phyloP scores from a whole-genome alignment of 1,140 invertebrate species.

The Drosophila neocordata region DNA sequence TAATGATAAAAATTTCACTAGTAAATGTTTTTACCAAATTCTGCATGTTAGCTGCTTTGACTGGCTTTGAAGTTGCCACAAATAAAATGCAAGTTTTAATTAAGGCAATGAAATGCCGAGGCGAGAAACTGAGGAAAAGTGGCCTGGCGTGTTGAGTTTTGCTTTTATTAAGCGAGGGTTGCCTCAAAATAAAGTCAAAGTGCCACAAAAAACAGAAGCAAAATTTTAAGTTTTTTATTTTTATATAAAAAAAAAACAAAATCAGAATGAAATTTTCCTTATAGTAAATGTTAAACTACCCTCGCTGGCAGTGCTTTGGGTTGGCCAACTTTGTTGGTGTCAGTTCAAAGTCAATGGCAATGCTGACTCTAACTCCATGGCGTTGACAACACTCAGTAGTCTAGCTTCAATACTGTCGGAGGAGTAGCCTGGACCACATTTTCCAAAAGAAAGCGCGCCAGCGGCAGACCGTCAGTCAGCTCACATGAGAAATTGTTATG shows the following conservation, averaged over 20 bases:
- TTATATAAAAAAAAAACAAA: background rate
- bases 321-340: constrained; percentile 41
- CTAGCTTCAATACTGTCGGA: constrained; percentile 34
- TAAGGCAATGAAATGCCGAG: constrained; percentile 73
- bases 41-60: constrained; percentile 55
- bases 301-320: constrained; percentile 7
- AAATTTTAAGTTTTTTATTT: background rate
- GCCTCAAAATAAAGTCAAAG: background rate
- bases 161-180: constrained; percentile 57
- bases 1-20: constrained; percentile 71
- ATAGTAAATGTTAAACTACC: constrained; percentile 10
- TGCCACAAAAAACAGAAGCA: background rate
- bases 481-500: constrained; percentile 67
- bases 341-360: constrained; percentile 71
- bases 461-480: constrained; percentile 23
- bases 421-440: constrained; percentile 74
- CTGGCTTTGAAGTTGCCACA: constrained; percentile 58
- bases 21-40: constrained; percentile 56
- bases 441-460: constrained; percentile 73
- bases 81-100: constrained; percentile 77
- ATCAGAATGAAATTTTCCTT: no score
- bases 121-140: constrained; percentile 77
- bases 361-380: constrained; percentile 28
- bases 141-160: constrained; percentile 62
- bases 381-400: constrained; percentile 49